phyloP scores from a whole-genome alignment of 1,140 invertebrate species.

The Mizuhopecten yessoensis region DNA sequence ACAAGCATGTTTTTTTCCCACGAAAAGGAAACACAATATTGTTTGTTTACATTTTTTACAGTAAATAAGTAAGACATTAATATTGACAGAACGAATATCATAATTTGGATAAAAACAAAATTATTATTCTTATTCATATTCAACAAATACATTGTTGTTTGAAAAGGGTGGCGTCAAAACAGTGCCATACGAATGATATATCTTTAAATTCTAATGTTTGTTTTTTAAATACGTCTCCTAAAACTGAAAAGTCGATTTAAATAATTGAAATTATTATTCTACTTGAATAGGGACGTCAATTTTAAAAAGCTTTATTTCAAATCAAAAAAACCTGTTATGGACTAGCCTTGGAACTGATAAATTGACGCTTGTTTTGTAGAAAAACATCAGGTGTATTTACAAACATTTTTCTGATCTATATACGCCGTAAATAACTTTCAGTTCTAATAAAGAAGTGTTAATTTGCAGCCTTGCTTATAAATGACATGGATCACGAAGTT shows the following conservation, averaged over 20 bases:
- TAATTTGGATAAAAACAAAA: slow-evolving; percentile 11
- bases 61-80: neutral
- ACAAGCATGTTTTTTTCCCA: neutral
- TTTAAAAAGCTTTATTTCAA: neutral
- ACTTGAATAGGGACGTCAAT: neutral
- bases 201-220: neutral
- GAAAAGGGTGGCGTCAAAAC: neutral
- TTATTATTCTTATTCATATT: neutral
- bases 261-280: neutral
- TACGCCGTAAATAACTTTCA: neutral
- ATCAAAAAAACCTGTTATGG: neutral
- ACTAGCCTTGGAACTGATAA: neutral
- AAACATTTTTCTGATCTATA: neutral
- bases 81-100: neutral
- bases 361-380: neutral
- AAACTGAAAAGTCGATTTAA: neutral
- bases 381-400: neutral
- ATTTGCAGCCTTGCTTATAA: neutral
- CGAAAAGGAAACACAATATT: neutral
- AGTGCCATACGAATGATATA: neutral
- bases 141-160: neutral
- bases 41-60: slow-evolving; percentile 6
- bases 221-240: neutral
- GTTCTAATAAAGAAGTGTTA: neutral
- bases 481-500: neutral